These are phyloP conservation scores for Hermetia illucens DNA, from an alignment of 1,140 invertebrate species.

Conservation along the genomic window DNA sequence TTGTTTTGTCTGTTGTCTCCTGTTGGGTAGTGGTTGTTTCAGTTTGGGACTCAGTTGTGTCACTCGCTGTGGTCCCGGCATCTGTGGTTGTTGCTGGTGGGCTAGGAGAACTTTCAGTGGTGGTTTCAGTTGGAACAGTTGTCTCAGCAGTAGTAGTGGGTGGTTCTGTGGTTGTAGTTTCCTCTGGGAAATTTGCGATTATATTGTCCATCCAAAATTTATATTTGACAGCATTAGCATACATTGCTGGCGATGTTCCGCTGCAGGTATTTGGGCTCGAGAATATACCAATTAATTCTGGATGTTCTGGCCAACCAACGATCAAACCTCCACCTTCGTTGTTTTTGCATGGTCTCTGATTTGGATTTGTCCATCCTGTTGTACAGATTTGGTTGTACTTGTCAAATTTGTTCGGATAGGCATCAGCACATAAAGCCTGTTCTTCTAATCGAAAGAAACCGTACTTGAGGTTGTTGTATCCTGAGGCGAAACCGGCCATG, in stretches of 20 bases:
- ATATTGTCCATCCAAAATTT: background rate
- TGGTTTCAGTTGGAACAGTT: too few relatives aligned
- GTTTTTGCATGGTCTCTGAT: background rate
- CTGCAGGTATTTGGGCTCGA: background rate
- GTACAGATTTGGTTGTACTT: background rate
- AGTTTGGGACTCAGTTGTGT: too few relatives aligned
- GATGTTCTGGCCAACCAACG: background rate
- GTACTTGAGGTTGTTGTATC: background rate
- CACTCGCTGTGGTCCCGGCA: too few relatives aligned
- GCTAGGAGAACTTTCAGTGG: too few relatives aligned
- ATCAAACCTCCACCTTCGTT: background rate
- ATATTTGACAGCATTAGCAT: background rate
- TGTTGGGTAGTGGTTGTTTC: too few relatives aligned
- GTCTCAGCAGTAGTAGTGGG: too few relatives aligned
- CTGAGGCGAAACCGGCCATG: background rate
- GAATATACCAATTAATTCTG: background rate
- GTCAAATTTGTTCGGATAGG: background rate
- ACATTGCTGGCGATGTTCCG: background rate
- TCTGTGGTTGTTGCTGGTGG: too few relatives aligned
- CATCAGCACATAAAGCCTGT: background rate
- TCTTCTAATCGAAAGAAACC: background rate
- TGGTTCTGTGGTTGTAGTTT: too few relatives aligned
- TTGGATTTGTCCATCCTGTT: background rate
- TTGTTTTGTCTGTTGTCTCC: too few relatives aligned
- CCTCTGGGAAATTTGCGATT: too few relatives aligned